Evolutionary conservation across 2,888 invertebrate species (phyloP), one percentile per base, ranked within the genome.

Genomic region (Epistrophe eligans): DNA sequence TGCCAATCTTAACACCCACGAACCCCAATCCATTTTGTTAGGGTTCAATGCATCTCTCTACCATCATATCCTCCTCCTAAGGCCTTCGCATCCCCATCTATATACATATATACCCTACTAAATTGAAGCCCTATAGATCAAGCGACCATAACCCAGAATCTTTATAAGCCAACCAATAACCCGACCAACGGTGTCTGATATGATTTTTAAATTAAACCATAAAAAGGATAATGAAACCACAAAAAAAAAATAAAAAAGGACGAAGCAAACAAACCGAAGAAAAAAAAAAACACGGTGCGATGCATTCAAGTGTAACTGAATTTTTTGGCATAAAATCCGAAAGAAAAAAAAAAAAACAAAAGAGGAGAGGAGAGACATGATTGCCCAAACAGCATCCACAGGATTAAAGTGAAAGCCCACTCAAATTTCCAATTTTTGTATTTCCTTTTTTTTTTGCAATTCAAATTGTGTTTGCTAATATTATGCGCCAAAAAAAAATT

Each of bases 401-500:
- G 76, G 72, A 52, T 77, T 60, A 64, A 35, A 55, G 40, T 71
- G 71, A 43, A 71, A 50, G 55, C 73, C 48, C 58, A 58, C 40
- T 66, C 35, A 40, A 71, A 57, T 74, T 64, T 84, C 55, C 74
- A 58, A 62, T 72, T 64, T 48, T 85, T 52, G 52, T 52, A 52
- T 28, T 7, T 84, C 79, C 50, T 35, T 45, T 62, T 89, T 89
- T 55, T 55, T 55, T 55, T 55, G 87, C 90, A 90, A 90, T 90
- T 90, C 90, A 90, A 90, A 90, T 90, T 89, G 88, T 89, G 89
- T 89, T 90, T 89, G 89, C 89, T 88, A 90, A 89, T 88, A 89
- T 88, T 88, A 89, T 89, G 89, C 89, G 73, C 66, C 35, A 66
- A 24, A 24, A 24, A 17, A 88, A 77, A 45, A 71, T 19, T n/a